phyloP scores from a whole-genome alignment of 1,140 invertebrate genomes.

The Drepana arcuata region DNA sequence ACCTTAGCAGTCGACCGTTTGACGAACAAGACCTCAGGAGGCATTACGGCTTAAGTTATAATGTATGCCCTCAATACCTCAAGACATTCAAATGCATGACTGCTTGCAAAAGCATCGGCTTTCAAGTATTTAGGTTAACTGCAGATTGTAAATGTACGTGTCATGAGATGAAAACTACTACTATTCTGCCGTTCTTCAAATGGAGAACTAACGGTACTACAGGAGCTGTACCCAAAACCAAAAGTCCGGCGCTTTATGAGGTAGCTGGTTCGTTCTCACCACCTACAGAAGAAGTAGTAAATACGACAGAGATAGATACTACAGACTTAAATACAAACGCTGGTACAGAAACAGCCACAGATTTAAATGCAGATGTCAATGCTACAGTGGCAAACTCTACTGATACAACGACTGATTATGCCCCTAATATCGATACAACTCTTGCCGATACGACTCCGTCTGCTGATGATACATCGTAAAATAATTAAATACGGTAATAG shows the following conservation, averaged over 20 bases:
- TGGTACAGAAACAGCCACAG: no score
- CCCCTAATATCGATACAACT: no score
- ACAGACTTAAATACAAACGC: no score
- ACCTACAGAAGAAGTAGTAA: no score
- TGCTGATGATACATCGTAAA: no score
- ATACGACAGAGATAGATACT: no score
- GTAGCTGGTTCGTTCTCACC: constrained; percentile 37
- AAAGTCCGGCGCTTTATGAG: constrained; percentile 34
- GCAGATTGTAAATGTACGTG: constrained; percentile 40
- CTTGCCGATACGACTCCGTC: no score
- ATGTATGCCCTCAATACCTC: constrained; percentile 27
- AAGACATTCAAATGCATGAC: constrained; percentile 48
- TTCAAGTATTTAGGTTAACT: constrained; percentile 37
- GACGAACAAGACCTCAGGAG: constrained; percentile 35
- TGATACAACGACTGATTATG: no score
- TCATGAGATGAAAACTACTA: constrained; percentile 42
- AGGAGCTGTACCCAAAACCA: constrained; percentile 26
- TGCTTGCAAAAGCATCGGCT: constrained; percentile 47
- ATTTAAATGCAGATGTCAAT: no score
- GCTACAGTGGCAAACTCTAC: no score
- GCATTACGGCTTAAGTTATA: constrained; percentile 44
- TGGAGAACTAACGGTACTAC: constrained; percentile 49
- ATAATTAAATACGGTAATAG: no score
- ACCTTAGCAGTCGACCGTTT: no score
- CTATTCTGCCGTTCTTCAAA: constrained; percentile 37